Evolutionary conservation across 1,140 invertebrate species (phyloP).

Genomic region (Pissodes strobi): DNA sequence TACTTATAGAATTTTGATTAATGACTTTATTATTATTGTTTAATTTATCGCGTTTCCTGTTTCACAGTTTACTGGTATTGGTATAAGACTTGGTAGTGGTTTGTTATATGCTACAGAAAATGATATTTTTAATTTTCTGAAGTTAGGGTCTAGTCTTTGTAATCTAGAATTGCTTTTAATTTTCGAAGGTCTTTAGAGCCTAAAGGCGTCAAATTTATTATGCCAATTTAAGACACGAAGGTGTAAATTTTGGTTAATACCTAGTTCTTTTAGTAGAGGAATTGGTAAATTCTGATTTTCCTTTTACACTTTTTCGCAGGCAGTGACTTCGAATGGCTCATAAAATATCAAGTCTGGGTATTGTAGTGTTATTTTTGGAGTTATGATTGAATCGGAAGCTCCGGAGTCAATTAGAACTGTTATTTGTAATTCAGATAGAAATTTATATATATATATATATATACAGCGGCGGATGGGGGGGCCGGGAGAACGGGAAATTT

Average conservation of each 20-base stretch:
- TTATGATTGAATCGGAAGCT: conserved; percentile 2
- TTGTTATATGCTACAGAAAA: conserved; percentile 26
- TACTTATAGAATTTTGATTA: no score
- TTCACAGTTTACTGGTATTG: neutral
- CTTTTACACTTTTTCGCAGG: conserved; percentile 8
- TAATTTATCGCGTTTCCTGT: neutral
- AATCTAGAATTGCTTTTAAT: conserved; percentile 12
- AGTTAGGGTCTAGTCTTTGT: conserved; percentile 14
- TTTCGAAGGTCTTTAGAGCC: conserved; percentile 6
- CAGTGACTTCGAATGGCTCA: conserved; percentile 14
- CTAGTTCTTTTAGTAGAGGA: conserved; percentile 6
- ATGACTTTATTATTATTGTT: neutral
- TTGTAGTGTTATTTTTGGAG: neutral
- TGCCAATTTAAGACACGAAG: conserved; percentile 19
- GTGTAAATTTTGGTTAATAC: neutral
- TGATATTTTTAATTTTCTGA: conserved; percentile 13
- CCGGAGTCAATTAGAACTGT: no score
- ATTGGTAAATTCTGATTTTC: conserved; percentile 14
- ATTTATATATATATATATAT: no score
- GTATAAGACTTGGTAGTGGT: neutral
- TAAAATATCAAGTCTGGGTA: conserved; percentile 14
- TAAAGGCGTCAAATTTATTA: conserved; percentile 20
- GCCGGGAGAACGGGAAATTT: no score
- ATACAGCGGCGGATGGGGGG: no score
- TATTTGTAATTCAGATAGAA: no score